A percentile compares a stretch with the other conserved stretches of the same genome.
Conservation (phyloP, 2,797 vertebrate species). For the Poecile montanus region DNA sequence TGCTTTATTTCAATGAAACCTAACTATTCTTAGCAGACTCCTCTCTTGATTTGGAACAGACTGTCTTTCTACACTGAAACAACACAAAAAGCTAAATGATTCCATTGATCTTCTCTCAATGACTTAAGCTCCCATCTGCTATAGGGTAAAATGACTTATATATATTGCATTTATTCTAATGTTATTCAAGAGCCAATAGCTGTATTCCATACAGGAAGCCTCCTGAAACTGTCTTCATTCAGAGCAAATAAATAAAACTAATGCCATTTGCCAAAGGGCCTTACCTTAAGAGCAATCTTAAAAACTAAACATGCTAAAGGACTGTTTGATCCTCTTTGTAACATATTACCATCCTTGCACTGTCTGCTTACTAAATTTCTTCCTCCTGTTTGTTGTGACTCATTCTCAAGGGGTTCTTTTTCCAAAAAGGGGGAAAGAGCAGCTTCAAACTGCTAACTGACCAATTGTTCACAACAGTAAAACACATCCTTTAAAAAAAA, state of each 20-base stretch:
- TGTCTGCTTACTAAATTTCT: neutral
- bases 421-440: neutral
- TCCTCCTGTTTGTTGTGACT: slow-evolving; percentile 2
- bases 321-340: neutral
- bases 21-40: slow-evolving; percentile 58
- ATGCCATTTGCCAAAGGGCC: neutral
- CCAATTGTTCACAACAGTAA: slow-evolving; percentile 16
- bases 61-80: slow-evolving; percentile 57
- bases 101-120: slow-evolving; percentile 61
- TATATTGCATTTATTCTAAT: slow-evolving; percentile 21
- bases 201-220: neutral
- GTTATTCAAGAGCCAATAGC: neutral
- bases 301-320: neutral
- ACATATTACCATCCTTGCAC: neutral
- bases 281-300: neutral
- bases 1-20: slow-evolving; percentile 60
- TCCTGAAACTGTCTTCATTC: neutral
- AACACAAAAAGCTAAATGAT: slow-evolving; percentile 58
- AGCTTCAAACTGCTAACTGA: slow-evolving; percentile 11
- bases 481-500: neutral
- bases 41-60: slow-evolving; percentile 64
- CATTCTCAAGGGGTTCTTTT: neutral
- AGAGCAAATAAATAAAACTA: neutral
- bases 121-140: slow-evolving; percentile 63
- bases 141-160: slow-evolving; percentile 49